Conservation (phyloP, 2,797 vertebrate genomes). For the Cossypha dichroa region DNA sequence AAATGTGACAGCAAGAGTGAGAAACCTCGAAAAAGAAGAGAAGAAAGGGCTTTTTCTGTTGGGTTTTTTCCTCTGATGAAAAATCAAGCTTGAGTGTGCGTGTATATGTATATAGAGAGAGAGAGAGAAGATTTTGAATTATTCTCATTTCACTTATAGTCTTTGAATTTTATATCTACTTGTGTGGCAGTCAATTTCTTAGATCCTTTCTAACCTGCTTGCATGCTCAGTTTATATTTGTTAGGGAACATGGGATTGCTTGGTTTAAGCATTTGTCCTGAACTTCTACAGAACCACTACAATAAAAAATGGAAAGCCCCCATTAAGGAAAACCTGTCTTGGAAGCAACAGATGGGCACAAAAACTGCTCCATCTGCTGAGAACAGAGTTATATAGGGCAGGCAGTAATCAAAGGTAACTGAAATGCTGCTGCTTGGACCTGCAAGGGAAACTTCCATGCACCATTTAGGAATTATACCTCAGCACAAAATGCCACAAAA, state of each 20-base stretch:
- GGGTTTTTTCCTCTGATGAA: not conserved
- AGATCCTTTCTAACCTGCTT: not conserved
- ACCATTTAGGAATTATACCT: not conserved
- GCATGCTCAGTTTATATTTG: not conserved
- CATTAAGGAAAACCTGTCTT: not conserved
- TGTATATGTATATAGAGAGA: too few relatives aligned
- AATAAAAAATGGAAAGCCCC: not conserved
- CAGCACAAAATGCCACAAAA: not conserved
- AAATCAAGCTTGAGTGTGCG: not conserved
- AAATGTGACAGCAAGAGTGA: not conserved
- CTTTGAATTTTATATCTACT: not conserved
- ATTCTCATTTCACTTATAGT: not conserved
- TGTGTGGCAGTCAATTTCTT: not conserved
- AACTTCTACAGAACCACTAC: not conserved
- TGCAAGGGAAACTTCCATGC: not conserved
- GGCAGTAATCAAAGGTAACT: not conserved
- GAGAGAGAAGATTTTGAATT: not conserved
- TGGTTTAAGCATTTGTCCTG: not conserved
- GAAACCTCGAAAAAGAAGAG: not conserved
- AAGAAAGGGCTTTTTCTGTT: not conserved
- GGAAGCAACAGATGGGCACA: not conserved
- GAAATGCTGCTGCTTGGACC: not conserved
- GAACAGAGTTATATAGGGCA: not conserved
- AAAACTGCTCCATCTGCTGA: not conserved
- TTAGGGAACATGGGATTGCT: not conserved